Evolutionary conservation across 2,797 vertebrate species (phyloP), one percentile per base, ranked within the genome.

Genomic region (Chaunax sp.): DNA sequence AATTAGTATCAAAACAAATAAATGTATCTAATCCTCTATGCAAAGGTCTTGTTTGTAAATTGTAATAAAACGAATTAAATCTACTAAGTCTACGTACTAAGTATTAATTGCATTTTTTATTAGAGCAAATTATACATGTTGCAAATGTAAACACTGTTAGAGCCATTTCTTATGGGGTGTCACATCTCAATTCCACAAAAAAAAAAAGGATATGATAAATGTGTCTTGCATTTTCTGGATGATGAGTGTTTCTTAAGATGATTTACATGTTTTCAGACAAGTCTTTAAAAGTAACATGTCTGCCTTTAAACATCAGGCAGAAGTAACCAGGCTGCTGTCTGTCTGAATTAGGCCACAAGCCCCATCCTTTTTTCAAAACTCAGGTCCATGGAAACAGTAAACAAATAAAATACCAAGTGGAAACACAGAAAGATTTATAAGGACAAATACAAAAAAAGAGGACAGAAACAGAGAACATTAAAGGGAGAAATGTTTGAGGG

Each of bases 341-440:
- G 25, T 64, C 62, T 62, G 41, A 68, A 65, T 5, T 23, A 38
- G 51, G 51, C 52, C 19, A 28, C 38, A 41, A 75, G 50, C 56
- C 57, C 50, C 18, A 8, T 38, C 58, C 64, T 52, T 52, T 47
- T 63, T 73, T 82, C 72, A 79, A 26, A 77, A 69, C 67, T 78
- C 71, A 69, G 59, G 62, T 83, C 73, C 69, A 23, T 83, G 54
- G 82, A 85, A 81, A 85, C 55, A 15, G 76, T 82, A 82, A 85
- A 86, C 87, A 89, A 87, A 87, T 80, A 85, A 83, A 82, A 84
- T 64, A 82, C 62, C 72, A 77, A 58, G 67, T 81, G 86, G 84
- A 87, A 86, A 87, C 72, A 82, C 51, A 7, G 70, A 41, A 33
- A 40, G 64, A 69, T 87, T 89, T 88, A 84, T 70, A 67, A 82